Conservation (phyloP, 2,797 vertebrate species). For the Intellagama lesueurii region DNA sequence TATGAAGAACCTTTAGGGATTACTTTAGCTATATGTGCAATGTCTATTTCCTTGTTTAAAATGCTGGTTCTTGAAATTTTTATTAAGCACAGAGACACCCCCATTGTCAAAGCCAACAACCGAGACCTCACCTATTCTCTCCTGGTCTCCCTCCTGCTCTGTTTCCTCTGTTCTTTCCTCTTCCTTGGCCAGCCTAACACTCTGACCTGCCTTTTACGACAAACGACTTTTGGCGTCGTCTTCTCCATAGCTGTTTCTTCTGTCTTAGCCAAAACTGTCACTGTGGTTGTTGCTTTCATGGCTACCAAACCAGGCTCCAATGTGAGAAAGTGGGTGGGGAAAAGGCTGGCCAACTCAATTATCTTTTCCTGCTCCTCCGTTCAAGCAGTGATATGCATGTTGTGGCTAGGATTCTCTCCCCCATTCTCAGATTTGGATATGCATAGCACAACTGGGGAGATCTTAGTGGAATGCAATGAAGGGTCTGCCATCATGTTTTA, state of each 20-base stretch:
- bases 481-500: neutral
- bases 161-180: neutral
- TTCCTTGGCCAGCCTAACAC: neutral
- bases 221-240: neutral
- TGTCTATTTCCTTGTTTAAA: neutral
- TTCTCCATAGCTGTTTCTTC: neutral
- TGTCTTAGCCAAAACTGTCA: neutral
- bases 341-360: neutral
- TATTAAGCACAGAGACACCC: neutral
- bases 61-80: too few relatives aligned
- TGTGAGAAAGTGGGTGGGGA: neutral
- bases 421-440: neutral
- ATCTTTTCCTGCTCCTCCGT: neutral
- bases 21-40: neutral
- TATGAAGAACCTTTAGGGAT: constrained; percentile 9
- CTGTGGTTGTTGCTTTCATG: neutral
- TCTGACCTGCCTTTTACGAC: neutral
- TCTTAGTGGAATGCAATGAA: neutral
- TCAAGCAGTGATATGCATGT: neutral
- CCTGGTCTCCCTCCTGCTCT: neutral
- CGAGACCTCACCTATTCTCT: neutral
- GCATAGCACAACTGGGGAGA: neutral
- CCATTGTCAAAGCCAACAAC: constrained; percentile 16
- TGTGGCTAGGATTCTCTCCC: neutral
- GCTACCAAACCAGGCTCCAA: neutral